phyloP scores from a whole-genome alignment of 2,888 invertebrate genomes.

The Mythimna pallens region DNA sequence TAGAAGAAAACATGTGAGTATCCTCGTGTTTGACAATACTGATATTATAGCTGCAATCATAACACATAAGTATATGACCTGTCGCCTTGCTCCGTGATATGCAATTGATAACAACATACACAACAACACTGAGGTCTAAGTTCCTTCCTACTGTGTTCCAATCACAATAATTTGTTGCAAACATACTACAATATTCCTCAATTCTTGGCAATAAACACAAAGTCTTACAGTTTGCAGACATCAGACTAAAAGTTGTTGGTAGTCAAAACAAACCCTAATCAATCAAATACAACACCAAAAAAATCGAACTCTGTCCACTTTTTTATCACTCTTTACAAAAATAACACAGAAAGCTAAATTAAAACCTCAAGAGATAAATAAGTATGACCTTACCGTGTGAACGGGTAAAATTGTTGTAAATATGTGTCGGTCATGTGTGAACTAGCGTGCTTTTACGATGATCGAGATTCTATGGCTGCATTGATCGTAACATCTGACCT shows the following conservation, averaged over 20 bases:
- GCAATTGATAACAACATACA: constrained; percentile 33
- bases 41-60: constrained; percentile 23
- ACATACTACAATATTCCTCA: background rate
- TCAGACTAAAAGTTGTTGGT: background rate
- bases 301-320: background rate
- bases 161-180: background rate
- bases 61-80: constrained; percentile 32
- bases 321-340: constrained; percentile 28
- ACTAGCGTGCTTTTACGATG: constrained; percentile 41
- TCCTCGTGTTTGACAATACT: constrained; percentile 34
- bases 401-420: constrained; percentile 19
- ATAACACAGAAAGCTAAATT: constrained; percentile 15
- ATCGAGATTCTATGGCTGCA: constrained; percentile 47
- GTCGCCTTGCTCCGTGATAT: constrained; percentile 21
- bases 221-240: background rate
- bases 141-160: background rate
- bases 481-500: constrained; percentile 53
- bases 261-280: constrained; percentile 6
- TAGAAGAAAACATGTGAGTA: constrained; percentile 10
- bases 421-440: constrained; percentile 42
- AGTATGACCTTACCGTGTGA: constrained; percentile 32
- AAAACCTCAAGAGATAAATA: constrained; percentile 21
- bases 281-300: background rate
- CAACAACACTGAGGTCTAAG: constrained; percentile 16
- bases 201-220: too few relatives aligned